Evolutionary conservation across 2,797 vertebrate genomes (phyloP).

Genomic region (Chanos chanos): DNA sequence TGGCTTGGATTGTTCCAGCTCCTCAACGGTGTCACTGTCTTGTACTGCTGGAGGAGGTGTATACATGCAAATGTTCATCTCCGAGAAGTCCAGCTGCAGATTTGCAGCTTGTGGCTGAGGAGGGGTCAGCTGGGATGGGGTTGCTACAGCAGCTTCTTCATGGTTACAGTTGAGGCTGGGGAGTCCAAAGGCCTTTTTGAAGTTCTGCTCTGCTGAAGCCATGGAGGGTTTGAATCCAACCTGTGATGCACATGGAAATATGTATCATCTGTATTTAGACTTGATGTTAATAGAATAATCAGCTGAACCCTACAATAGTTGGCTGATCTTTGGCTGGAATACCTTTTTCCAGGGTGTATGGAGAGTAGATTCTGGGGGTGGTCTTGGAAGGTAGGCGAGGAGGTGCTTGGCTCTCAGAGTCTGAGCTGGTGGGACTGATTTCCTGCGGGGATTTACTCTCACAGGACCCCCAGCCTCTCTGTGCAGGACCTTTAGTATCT

Average conservation of each 20-base stretch:
- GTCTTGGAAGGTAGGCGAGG: constrained; percentile 69
- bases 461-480: constrained; percentile 37
- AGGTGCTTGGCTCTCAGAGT: constrained; percentile 67
- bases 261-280: no score
- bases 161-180: constrained; percentile 45
- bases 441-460: constrained; percentile 55
- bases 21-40: constrained; percentile 36
- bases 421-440: constrained; percentile 64
- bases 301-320: no score
- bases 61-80: neutral
- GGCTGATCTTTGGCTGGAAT: neutral
- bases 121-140: neutral
- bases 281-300: no score
- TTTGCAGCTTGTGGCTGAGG: constrained; percentile 2
- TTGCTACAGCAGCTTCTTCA: constrained; percentile 24
- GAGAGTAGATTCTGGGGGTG: constrained; percentile 44
- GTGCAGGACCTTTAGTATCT: constrained; percentile 47
- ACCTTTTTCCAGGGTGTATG: constrained; percentile 56
- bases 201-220: constrained; percentile 24
- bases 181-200: constrained; percentile 17
- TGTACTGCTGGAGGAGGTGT: neutral
- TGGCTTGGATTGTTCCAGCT: constrained; percentile 36
- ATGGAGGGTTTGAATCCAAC: constrained; percentile 25
- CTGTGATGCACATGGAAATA: no score
- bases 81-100: neutral